These are phyloP conservation scores for Andrena fulva DNA, from an alignment of 2,888 invertebrate species.

Conservation along the genomic window DNA sequence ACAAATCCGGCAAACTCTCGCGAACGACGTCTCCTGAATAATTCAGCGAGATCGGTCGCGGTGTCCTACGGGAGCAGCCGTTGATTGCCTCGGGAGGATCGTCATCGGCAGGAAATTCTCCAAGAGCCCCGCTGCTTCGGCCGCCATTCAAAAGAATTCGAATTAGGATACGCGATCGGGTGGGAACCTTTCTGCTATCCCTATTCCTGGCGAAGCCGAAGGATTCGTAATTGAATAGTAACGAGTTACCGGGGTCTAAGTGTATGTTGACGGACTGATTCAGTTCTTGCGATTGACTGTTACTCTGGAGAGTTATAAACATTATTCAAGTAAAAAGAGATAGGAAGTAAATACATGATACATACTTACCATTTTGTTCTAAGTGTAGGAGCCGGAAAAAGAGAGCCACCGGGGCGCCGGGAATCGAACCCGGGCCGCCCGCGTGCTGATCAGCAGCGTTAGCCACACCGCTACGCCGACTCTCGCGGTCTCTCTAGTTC, in stretches of 20 bases:
- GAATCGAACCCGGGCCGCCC: no score
- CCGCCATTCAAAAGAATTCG: conserved; percentile 55
- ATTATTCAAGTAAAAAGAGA: no score
- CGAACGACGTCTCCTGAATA: conserved; percentile 78
- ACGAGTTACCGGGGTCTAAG: neutral
- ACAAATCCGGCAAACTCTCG: conserved; percentile 83
- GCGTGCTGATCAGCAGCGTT: no score
- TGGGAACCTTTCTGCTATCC: conserved; percentile 1
- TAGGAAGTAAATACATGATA: no score
- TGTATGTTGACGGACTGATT: no score
- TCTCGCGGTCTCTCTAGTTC: no score
- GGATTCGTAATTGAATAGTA: neutral
- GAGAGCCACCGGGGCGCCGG: no score
- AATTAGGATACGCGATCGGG: conserved; percentile 31
- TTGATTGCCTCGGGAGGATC: conserved; percentile 74
- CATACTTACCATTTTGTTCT: no score
- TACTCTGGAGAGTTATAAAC: no score
- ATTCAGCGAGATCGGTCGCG: conserved; percentile 82
- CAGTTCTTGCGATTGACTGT: no score
- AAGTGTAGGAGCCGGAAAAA: no score
- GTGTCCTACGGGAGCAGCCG: conserved; percentile 75
- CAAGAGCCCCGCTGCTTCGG: conserved; percentile 41
- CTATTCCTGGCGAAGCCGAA: neutral
- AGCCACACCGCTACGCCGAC: no score
- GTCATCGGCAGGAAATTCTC: conserved; percentile 67